phyloP scores from a whole-genome alignment of 2,797 vertebrate species.

The Psittacula derbiana region DNA sequence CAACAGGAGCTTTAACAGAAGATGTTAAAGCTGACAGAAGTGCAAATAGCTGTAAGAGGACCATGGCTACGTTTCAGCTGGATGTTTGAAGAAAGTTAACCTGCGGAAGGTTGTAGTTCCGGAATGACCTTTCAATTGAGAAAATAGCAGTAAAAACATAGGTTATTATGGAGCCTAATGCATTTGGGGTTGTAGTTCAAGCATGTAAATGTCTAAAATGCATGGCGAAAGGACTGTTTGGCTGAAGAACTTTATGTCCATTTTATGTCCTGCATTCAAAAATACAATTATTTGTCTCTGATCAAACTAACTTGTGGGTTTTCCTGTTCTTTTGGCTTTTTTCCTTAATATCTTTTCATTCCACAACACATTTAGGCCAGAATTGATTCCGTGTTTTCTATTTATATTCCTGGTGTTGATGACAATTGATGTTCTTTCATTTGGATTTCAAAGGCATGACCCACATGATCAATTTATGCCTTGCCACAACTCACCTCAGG shows the following conservation, averaged over 20 bases:
- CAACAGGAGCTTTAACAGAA: neutral
- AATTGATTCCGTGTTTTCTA: slow-evolving; percentile 23
- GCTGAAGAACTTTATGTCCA: neutral
- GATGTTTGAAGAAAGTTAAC: neutral
- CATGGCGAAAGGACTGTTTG: neutral
- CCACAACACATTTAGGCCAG: neutral
- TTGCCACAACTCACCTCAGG: slow-evolving; percentile 53
- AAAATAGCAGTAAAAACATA: neutral
- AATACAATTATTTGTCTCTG: neutral
- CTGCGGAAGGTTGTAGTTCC: neutral
- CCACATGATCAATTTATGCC: slow-evolving; percentile 55
- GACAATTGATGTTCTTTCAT: slow-evolving; percentile 49
- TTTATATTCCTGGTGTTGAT: slow-evolving; percentile 34
- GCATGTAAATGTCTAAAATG: neutral
- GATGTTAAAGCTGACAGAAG: neutral
- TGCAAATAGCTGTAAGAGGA: neutral
- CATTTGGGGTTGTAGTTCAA: neutral
- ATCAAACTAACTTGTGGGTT: neutral
- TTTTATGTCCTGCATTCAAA: neutral
- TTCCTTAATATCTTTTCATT: neutral
- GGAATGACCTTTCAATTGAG: neutral
- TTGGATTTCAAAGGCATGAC: slow-evolving; percentile 30
- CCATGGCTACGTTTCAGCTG: neutral
- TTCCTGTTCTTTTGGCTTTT: neutral
- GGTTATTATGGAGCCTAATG: neutral